Evolutionary conservation across 2,888 invertebrate species (phyloP).

Genomic region (Nebria brevicollis): DNA sequence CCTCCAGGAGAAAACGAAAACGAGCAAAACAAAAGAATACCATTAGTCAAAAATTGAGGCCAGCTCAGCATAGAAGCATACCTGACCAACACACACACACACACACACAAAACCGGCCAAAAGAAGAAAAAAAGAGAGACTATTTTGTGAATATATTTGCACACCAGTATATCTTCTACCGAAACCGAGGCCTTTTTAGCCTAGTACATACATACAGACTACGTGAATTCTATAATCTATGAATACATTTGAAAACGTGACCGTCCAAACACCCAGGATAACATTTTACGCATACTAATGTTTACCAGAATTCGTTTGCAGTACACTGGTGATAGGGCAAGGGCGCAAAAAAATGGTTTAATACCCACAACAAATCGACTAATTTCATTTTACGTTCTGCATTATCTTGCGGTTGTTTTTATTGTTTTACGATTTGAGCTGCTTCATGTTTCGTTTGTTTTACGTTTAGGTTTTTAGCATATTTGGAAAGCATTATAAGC

Average conservation of each 20-base stretch:
- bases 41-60: conserved; percentile 44
- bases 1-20: conserved; percentile 27
- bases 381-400: conserved; percentile 4
- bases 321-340: neutral
- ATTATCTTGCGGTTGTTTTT: neutral
- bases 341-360: neutral
- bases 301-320: conserved; percentile 26
- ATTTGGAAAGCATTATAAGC: conserved; percentile 4
- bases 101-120: neutral
- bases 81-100: neutral
- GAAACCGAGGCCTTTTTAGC: neutral
- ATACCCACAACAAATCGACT: neutral
- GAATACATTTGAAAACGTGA: conserved; percentile 30
- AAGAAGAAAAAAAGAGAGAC: neutral
- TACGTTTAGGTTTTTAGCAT: conserved; percentile 13
- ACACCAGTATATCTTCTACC: neutral
- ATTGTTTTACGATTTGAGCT: neutral
- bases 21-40: conserved; percentile 42
- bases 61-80: conserved; percentile 6
- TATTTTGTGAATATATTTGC: conserved; percentile 8
- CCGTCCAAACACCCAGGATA: conserved; percentile 12
- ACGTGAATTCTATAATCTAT: conserved; percentile 7
- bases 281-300: conserved; percentile 28
- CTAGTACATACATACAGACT: neutral
- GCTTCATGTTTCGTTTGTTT: neutral